Percentiles rank a stretch among this genome's conserved stretches.
phyloP scores from a whole-genome alignment of 2,888 invertebrate species.

The Homarus gammarus region DNA sequence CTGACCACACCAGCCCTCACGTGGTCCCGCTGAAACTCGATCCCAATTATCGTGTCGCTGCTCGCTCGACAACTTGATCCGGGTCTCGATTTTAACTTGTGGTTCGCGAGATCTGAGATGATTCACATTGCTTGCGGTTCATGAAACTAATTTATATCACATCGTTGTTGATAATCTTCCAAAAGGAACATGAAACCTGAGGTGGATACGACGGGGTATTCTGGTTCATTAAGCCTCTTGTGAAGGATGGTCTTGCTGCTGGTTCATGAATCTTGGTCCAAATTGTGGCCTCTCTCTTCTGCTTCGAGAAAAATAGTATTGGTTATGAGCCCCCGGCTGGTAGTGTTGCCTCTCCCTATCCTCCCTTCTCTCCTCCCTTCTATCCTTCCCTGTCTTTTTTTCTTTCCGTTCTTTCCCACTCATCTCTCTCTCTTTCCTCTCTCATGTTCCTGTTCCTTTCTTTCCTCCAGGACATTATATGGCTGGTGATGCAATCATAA shows the following conservation, averaged over 20 bases:
- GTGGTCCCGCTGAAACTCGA: not conserved
- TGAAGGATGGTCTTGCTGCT: no score
- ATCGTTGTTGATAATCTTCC: no score
- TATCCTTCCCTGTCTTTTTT: not conserved
- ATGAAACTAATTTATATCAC: not conserved
- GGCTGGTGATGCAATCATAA: no score
- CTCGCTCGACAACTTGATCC: not conserved
- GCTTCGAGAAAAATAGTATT: no score
- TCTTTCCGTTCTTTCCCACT: constrained; percentile 7
- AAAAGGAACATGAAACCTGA: no score
- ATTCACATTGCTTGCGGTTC: not conserved
- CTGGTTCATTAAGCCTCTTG: no score
- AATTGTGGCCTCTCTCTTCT: no score
- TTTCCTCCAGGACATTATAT: no score
- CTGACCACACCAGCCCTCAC: no score
- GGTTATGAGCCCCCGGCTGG: no score
- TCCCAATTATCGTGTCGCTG: not conserved
- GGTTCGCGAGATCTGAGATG: not conserved
- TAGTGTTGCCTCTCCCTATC: not conserved
- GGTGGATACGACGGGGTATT: no score
- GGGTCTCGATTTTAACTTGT: not conserved
- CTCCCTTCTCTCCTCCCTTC: constrained; percentile 6
- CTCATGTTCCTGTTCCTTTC: not conserved
- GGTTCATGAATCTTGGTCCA: no score
- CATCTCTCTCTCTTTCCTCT: constrained; percentile 13